Percentiles rank a stretch among this genome's conserved stretches.
These are phyloP conservation scores for Neomorphus geoffroyi DNA, from an alignment of 2,797 vertebrate species.

Conservation along the genomic window DNA sequence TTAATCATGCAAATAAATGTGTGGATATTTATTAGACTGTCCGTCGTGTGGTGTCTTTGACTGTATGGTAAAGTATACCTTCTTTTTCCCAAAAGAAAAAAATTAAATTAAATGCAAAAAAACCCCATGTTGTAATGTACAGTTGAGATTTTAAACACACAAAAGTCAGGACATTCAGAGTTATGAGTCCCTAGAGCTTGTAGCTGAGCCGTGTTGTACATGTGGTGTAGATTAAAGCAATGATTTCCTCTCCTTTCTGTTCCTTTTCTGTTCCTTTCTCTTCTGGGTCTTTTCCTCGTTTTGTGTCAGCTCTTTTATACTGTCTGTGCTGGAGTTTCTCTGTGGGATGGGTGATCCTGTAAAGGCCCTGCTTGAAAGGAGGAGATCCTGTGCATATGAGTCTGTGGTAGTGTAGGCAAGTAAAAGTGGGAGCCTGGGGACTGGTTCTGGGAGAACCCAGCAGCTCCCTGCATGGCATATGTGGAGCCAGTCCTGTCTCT, in stretches of 20 bases:
- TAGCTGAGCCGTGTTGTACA: conserved; percentile 54
- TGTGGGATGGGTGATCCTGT: neutral
- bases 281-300: neutral
- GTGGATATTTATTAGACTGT: conserved; percentile 59
- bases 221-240: conserved; percentile 68
- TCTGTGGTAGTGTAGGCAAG: neutral
- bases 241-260: conserved; percentile 44
- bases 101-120: conserved; percentile 39
- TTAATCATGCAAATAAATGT: conserved; percentile 60
- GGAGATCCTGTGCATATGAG: neutral
- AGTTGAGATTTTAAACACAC: conserved; percentile 63
- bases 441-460: neutral
- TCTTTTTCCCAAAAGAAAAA: conserved; percentile 39
- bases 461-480: accelerated
- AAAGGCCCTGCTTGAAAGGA: neutral
- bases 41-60: conserved; percentile 29
- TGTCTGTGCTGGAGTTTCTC: neutral
- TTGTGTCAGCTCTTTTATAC: neutral
- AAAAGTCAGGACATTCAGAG: conserved; percentile 59
- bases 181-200: conserved; percentile 59
- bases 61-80: conserved; percentile 15
- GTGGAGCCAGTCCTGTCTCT: neutral
- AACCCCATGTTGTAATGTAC: conserved; percentile 40
- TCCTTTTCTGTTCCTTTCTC: conserved; percentile 1
- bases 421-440: neutral